A percentile compares a stretch with the other conserved stretches of the same genome.
phyloP scores from a whole-genome alignment of 2,797 vertebrate genomes.

The Falco rusticolus region DNA sequence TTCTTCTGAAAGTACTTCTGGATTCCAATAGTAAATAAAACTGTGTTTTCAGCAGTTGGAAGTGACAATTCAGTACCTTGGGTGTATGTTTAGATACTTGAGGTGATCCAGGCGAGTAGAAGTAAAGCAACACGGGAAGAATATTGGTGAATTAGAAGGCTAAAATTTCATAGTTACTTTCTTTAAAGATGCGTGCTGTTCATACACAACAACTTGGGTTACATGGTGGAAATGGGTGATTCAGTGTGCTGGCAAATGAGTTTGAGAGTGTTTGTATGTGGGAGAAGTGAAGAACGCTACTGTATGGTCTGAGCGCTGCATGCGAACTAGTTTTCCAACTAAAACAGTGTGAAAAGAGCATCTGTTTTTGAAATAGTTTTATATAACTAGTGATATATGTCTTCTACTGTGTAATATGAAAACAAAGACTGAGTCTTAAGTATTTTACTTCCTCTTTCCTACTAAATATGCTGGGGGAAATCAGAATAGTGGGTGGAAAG shows the following conservation, averaged over 20 bases:
- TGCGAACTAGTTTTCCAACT: background rate
- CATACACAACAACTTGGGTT: background rate
- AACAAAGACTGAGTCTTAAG: background rate
- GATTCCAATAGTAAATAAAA: background rate
- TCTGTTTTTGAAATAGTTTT: background rate
- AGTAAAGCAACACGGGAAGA: background rate
- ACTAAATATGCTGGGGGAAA: background rate
- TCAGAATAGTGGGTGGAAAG: background rate
- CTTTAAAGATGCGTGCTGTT: background rate
- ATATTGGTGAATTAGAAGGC: background rate
- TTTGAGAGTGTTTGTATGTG: background rate
- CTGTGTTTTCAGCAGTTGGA: background rate
- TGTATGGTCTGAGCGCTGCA: background rate
- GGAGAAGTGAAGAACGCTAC: background rate
- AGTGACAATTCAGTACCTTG: background rate
- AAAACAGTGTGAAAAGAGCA: background rate
- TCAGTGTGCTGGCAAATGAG: background rate
- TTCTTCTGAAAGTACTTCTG: background rate
- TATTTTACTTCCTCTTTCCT: constrained; percentile 35
- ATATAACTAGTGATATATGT: background rate
- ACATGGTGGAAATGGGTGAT: fast-evolving
- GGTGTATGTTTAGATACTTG: background rate
- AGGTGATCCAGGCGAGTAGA: background rate
- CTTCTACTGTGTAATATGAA: background rate
- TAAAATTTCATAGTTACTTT: background rate